Evolutionary conservation across 1,140 invertebrate genomes (phyloP), one percentile per base, ranked within the genome.

Genomic region (Drosophila arawakana): DNA sequence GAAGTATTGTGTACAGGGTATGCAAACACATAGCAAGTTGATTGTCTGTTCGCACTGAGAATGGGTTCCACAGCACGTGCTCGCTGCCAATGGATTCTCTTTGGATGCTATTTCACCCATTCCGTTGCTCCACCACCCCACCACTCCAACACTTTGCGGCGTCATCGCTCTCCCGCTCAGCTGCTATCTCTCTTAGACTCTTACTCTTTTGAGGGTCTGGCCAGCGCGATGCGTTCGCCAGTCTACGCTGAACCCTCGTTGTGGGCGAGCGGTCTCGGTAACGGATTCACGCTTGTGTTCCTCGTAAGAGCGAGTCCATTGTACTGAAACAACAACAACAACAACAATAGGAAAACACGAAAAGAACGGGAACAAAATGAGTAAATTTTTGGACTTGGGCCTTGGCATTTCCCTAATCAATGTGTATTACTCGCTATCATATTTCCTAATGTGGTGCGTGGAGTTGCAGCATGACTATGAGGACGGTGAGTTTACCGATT

Each of bases 231-330:
- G 68, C 39, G 50, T 10, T 54, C 49, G 71, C 71, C 71, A 73
- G 71, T 73, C 65, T 73, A 73, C 71, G 71, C 57, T 69, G 71
- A 73, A 73, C 71, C 71, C 71, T 73, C 71, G 65, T 73, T 73
- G 57, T 61, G 71, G 71, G 71, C 71, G 71, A 73, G 71, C 71
- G 71, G 71, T 73, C 71, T 73, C 71, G 65, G 71, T 57, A 69
- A 46, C 57, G 65, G 65, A 54, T 69, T 73, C 11, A 50, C 71
- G 41, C 30, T 68, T 61, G 30, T 65, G 57, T 13, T 43, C 55
- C 57, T 41, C 41, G 13, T 49, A 55, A 68, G 71, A 73, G 47
- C 63, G 70, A 35, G 43, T 21, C 10, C 18, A 49, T 62, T 52
- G 11, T 5, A 30, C 25, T 5, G 25, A 30, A 30, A 30, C 25